Evolutionary conservation across 2,888 invertebrate genomes (phyloP), one percentile per base, ranked within the genome.

Genomic region (Kuschelorhynchus macadamiae): DNA sequence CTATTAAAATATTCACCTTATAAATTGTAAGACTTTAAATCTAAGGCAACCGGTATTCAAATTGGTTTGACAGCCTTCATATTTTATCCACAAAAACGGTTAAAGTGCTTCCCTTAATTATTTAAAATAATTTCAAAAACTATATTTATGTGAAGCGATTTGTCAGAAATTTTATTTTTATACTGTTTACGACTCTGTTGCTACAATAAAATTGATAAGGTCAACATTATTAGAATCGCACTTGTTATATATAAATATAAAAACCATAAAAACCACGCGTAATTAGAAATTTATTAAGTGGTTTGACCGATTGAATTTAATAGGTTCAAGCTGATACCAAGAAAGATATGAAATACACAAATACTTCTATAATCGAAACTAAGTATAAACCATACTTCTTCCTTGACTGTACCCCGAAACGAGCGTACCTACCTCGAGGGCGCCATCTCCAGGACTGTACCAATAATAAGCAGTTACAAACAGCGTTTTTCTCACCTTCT

Each of bases 401-500:
- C 14, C 14, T 11, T 12, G 53, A 67, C 47, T 62, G 52, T 62
- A 55, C 61, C 16, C 32, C 8, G 36, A 55, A 59, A 42, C 59
- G 39, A 53, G 33, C 17, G 11, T 41, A 33, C 39, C 39, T 61
- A 36, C 42, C 67, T 62, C 50, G 42, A n/a, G 53, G 61, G 61
- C 61, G 65, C 57, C 61, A 17, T 20, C 42, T 61, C 61, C 21
- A 70, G 17, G 57, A 67, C 44, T 63, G 67, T 67, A 70, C 60
- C 55, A 16, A 46, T 71, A 69, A 69, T 69, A 66, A 67, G 66
- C 53, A 46, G 69, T 69, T 71, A 44, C 57, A 64, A 55, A 64
- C 56, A 52, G 56, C 72, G 74, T 72, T 76, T 76, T 76, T 75
- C 74, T 75, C 74, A 74, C 76, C 74, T 76, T 70, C 70, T 68